Conservation (phyloP, 2,888 invertebrate species). For the Stictocephala bisonia region DNA sequence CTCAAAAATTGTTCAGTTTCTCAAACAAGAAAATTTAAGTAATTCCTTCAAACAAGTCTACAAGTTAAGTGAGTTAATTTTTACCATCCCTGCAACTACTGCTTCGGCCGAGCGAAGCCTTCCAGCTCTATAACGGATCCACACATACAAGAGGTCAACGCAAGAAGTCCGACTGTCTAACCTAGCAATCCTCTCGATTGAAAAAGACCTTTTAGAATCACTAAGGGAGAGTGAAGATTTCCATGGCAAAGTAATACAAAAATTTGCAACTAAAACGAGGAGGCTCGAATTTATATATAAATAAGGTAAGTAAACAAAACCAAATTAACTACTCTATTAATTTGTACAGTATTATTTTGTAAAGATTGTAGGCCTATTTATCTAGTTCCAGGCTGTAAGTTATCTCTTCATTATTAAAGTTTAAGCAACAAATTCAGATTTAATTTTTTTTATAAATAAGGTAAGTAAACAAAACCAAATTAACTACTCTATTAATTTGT, state of each 20-base stretch:
- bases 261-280: no score
- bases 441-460: no score
- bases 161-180: not conserved
- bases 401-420: no score
- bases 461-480: no score
- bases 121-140: not conserved
- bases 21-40: slow-evolving; percentile 12
- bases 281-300: no score
- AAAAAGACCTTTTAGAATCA: not conserved
- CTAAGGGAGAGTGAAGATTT: not conserved
- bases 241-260: not conserved
- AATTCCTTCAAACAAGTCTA: not conserved
- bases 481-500: no score
- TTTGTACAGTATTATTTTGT: no score
- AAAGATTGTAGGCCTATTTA: no score
- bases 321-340: no score
- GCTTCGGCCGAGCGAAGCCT: slow-evolving; percentile 15
- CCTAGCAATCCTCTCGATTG: not conserved
- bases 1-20: not conserved
- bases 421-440: no score
- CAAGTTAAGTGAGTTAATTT: not conserved
- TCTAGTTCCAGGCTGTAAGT: no score
- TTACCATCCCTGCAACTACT: not conserved
- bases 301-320: no score
- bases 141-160: slow-evolving; percentile 1